Conservation (phyloP, 2,113 vertebrate species). For the Aspidoscelis tigris region DNA sequence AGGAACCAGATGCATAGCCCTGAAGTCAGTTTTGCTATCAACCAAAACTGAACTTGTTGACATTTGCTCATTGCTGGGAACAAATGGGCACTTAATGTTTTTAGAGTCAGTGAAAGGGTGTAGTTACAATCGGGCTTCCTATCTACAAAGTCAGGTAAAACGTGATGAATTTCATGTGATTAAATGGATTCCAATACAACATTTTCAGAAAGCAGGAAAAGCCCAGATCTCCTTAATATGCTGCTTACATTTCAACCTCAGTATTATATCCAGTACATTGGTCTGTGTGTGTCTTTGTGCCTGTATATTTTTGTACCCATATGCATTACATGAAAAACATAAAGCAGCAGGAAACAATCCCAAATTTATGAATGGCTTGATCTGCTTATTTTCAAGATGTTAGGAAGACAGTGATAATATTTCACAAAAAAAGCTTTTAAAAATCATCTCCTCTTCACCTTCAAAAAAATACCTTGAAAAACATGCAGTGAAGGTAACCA, state of each 20-base stretch:
- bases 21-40: conserved; percentile 12
- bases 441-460: not conserved
- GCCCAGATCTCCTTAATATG: not conserved
- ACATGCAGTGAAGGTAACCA: too few species aligned
- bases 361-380: not conserved
- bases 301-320: too few species aligned
- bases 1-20: not conserved
- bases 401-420: not conserved
- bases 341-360: not conserved
- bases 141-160: not conserved
- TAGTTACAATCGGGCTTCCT: not conserved
- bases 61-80: conserved; percentile 2
- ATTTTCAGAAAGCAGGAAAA: not conserved
- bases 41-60: conserved; percentile 15
- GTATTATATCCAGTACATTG: not conserved
- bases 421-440: not conserved
- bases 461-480: too few species aligned
- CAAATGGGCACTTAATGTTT: not conserved
- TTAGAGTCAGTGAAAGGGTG: not conserved
- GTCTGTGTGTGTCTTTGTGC: not conserved
- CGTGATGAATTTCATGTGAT: not conserved
- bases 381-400: not conserved
- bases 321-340: too few species aligned
- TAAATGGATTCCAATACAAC: not conserved
- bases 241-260: not conserved